Evolutionary conservation across 2,888 invertebrate genomes (phyloP).

Genomic region (Muschampia plurimacula): DNA sequence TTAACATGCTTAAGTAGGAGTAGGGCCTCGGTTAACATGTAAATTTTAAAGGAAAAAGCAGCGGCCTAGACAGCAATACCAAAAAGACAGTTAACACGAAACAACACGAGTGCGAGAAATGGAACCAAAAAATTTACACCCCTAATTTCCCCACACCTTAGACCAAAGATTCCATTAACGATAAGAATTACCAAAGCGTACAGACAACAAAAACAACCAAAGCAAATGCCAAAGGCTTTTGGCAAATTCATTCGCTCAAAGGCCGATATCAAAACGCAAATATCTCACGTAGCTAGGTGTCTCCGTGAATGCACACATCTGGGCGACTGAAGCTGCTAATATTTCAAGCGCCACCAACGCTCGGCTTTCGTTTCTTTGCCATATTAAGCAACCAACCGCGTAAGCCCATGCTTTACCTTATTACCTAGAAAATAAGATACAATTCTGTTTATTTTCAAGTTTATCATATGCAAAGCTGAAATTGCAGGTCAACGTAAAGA

Average conservation of each 20-base stretch:
- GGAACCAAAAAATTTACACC: conserved; percentile 14
- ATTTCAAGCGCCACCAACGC: conserved; percentile 78
- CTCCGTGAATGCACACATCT: conserved; percentile 77
- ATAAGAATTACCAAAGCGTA: conserved; percentile 32
- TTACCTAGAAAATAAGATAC: conserved; percentile 43
- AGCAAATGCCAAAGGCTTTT: conserved; percentile 46
- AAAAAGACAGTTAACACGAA: conserved; percentile 1
- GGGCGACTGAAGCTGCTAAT: conserved; percentile 73
- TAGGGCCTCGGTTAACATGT: background rate
- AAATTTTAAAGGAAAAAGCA: background rate
- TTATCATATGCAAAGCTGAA: conserved; percentile 42
- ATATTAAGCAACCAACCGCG: conserved; percentile 44
- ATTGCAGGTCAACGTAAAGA: conserved; percentile 66
- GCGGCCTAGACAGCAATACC: background rate
- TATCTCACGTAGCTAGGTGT: conserved; percentile 71
- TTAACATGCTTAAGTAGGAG: no score
- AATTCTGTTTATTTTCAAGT: conserved; percentile 45
- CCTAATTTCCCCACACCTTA: conserved; percentile 26
- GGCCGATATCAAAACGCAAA: conserved; percentile 73
- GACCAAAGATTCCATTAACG: conserved; percentile 27
- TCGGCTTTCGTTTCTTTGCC: conserved; percentile 69
- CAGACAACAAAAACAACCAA: conserved; percentile 37
- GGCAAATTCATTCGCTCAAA: conserved; percentile 61
- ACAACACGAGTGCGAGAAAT: conserved; percentile 1
- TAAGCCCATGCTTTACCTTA: conserved; percentile 39